phyloP scores from a whole-genome alignment of 2,888 invertebrate species.

The Syrphus vitripennis region DNA sequence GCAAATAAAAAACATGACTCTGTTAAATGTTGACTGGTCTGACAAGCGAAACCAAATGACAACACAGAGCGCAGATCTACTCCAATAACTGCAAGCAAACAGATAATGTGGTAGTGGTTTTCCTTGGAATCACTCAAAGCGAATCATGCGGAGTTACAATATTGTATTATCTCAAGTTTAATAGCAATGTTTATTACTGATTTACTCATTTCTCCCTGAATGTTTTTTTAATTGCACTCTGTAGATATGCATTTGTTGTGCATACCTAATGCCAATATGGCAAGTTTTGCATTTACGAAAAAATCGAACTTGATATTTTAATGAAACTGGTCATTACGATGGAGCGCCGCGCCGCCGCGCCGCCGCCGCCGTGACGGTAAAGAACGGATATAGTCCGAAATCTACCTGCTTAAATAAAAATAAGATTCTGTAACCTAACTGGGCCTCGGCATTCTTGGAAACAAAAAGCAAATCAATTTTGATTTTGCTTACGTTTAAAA shows the following conservation, averaged over 20 bases:
- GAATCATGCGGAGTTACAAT: not conserved
- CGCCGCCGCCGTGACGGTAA: too few relatives aligned
- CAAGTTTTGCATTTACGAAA: not conserved
- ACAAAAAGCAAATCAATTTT: too few relatives aligned
- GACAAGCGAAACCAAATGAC: not conserved
- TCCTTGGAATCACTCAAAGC: not conserved
- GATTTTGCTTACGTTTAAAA: too few relatives aligned
- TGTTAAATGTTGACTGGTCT: not conserved
- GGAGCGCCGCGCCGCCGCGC: too few relatives aligned
- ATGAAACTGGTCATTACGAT: too few relatives aligned
- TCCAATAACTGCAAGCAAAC: not conserved
- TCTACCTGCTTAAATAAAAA: too few relatives aligned
- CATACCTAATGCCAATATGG: too few relatives aligned
- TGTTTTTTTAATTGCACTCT: not conserved
- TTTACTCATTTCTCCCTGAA: too few relatives aligned
- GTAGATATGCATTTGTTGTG: not conserved
- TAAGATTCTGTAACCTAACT: too few relatives aligned
- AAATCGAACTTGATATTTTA: too few relatives aligned
- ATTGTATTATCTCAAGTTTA: not conserved
- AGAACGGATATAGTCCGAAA: too few relatives aligned
- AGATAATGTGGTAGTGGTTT: not conserved
- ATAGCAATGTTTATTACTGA: not conserved
- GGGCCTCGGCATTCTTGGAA: too few relatives aligned
- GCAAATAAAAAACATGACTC: conserved; percentile 18
- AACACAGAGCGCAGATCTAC: not conserved